These are phyloP conservation scores for Brachyhypopomus gauderio DNA, from an alignment of 2,113 vertebrate genomes.

Conservation along the genomic window DNA sequence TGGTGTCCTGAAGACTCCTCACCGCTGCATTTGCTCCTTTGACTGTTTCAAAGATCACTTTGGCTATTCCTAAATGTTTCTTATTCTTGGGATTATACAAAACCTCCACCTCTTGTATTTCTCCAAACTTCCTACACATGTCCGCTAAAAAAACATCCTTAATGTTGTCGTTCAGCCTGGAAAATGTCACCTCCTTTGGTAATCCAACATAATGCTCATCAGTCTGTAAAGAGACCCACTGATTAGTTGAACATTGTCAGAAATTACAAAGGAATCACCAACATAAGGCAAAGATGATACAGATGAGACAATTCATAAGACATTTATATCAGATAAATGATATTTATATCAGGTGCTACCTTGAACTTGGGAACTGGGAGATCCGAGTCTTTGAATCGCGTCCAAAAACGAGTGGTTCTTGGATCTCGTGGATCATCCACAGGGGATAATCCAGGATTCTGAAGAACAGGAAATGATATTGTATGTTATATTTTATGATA, in stretches of 20 bases:
- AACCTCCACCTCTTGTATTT: conserved; percentile 91
- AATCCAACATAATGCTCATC: conserved; percentile 94
- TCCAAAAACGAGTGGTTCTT: conserved; percentile 91
- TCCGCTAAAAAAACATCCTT: conserved; percentile 86
- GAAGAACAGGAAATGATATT: not conserved
- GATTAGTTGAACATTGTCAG: not conserved
- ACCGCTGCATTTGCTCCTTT: conserved; percentile 86
- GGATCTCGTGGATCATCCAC: conserved; percentile 90
- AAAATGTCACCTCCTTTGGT: conserved; percentile 96
- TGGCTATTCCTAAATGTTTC: conserved; percentile 94
- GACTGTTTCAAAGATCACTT: conserved; percentile 90
- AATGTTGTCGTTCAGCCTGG: conserved; percentile 94
- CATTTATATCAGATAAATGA: not conserved
- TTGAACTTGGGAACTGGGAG: conserved; percentile 91
- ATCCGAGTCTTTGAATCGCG: conserved; percentile 84
- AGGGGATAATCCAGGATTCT: conserved; percentile 89
- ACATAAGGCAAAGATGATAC: not conserved
- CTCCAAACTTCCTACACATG: conserved; percentile 93
- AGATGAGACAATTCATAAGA: not conserved
- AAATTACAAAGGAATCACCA: not conserved
- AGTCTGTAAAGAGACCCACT: conserved; percentile 73
- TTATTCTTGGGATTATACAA: conserved; percentile 93
- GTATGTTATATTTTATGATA: not conserved
- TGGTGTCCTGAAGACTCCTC: conserved; percentile 88
- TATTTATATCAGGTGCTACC: conserved; percentile 65